Conservation (phyloP, 23 tunicate genomes). For the Halocynthia roretzi region DNA sequence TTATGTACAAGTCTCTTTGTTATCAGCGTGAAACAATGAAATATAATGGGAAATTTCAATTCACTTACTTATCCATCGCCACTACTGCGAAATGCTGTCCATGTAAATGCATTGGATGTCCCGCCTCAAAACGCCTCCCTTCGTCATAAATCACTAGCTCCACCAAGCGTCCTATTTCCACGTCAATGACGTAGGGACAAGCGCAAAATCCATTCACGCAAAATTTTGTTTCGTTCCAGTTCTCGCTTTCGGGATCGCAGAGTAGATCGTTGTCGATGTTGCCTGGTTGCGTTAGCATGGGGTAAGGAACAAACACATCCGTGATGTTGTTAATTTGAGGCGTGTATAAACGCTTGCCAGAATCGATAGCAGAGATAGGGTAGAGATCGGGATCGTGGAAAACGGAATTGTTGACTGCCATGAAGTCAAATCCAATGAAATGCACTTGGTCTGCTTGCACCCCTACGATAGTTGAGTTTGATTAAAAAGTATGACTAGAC, state of each 20-base stretch:
- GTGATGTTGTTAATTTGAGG: slow-evolving; percentile 86
- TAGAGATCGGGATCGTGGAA: slow-evolving; percentile 59
- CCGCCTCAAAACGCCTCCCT: slow-evolving; percentile 74
- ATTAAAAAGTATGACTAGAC: too few relatives aligned
- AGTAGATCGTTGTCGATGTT: slow-evolving; percentile 18
- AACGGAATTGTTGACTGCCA: slow-evolving; percentile 47
- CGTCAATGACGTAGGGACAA: slow-evolving; percentile 49
- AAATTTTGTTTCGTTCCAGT: slow-evolving; percentile 6
- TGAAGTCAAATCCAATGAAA: slow-evolving; percentile 85
- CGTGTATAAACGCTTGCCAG: slow-evolving; percentile 59
- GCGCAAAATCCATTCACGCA: slow-evolving; percentile 26
- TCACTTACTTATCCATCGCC: slow-evolving; percentile 77
- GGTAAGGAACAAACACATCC: slow-evolving; percentile 34
- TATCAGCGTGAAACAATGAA: too few relatives aligned
- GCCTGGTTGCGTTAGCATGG: slow-evolving; percentile 51
- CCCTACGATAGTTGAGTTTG: background rate
- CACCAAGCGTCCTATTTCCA: slow-evolving; percentile 33
- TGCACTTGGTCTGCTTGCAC: slow-evolving; percentile 40
- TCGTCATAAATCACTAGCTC: slow-evolving; percentile 87
- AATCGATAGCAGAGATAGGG: slow-evolving; percentile 44
- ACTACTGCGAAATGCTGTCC: slow-evolving; percentile 89
- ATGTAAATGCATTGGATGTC: slow-evolving; percentile 97
- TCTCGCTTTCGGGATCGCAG: slow-evolving; percentile 31
- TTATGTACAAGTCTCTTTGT: too few relatives aligned
- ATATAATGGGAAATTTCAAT: too few relatives aligned